phyloP scores from a whole-genome alignment of 1,140 invertebrate genomes.

The Cydia splendana region DNA sequence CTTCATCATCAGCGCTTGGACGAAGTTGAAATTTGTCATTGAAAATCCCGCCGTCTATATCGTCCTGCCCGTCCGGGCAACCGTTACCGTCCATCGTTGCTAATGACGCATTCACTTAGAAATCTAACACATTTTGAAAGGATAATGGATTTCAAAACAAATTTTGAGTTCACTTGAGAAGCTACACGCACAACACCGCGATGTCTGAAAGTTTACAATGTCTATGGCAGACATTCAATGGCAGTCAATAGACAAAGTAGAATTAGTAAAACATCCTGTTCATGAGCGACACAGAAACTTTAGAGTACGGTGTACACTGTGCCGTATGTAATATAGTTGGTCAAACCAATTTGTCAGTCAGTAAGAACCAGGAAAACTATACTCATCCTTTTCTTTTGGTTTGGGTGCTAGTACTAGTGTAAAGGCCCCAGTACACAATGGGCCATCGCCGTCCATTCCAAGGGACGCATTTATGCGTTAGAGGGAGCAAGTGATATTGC shows the following conservation, averaged over 20 bases:
- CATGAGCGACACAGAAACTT: neutral
- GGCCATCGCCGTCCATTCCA: no score
- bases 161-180: neutral
- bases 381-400: no score
- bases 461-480: no score
- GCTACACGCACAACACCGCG: constrained; percentile 21
- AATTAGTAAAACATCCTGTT: neutral
- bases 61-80: constrained; percentile 21
- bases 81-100: constrained; percentile 11
- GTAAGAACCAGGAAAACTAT: no score
- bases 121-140: constrained; percentile 22
- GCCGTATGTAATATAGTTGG: no score
- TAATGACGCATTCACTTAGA: neutral
- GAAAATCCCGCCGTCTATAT: constrained; percentile 20
- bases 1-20: constrained; percentile 41
- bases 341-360: no score
- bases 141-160: constrained; percentile 13
- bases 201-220: constrained; percentile 19
- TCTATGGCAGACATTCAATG: constrained; percentile 15
- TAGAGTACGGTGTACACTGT: neutral
- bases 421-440: no score
- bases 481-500: no score
- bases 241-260: constrained; percentile 18
- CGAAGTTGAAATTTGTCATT: constrained; percentile 26
- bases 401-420: no score